Conservation (phyloP, 2,113 vertebrate genomes). For the Myodes glareolus region DNA sequence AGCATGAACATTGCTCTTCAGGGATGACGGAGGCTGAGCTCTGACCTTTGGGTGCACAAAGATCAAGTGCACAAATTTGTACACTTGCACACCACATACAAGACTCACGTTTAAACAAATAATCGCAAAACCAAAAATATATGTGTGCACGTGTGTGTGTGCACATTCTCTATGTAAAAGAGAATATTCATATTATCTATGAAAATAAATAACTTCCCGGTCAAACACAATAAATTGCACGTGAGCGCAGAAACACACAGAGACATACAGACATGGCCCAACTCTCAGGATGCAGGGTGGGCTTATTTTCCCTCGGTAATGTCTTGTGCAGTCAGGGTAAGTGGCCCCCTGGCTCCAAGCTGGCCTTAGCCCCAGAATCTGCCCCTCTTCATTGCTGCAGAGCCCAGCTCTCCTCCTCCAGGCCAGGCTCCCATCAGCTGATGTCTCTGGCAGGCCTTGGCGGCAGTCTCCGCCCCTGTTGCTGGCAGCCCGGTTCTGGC, state of each 20-base stretch:
- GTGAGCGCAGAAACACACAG: not conserved
- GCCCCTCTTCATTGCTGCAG: not conserved
- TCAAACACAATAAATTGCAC: not conserved
- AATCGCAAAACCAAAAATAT: not conserved
- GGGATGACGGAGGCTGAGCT: not conserved
- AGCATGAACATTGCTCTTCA: not conserved
- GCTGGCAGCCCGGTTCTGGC: slow-evolving; percentile 78
- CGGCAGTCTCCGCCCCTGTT: slow-evolving; percentile 80
- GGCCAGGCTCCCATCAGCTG: slow-evolving; percentile 76
- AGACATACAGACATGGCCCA: not conserved
- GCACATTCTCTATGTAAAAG: not conserved
- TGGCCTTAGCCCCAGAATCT: not conserved
- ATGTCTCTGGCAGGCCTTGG: slow-evolving; percentile 79
- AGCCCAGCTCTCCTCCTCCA: slow-evolving; percentile 68
- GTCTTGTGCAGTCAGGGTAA: not conserved
- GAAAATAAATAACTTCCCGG: not conserved
- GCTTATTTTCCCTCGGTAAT: not conserved
- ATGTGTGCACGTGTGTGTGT: not conserved
- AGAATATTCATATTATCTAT: not conserved
- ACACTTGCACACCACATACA: not conserved
- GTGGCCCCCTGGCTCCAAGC: too few relatives aligned
- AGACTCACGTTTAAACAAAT: not conserved
- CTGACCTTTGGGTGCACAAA: not conserved
- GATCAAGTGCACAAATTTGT: not conserved
- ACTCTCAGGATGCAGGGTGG: too few relatives aligned